phyloP scores from a whole-genome alignment of 2,797 vertebrate species.

The Chaunax sp. region DNA sequence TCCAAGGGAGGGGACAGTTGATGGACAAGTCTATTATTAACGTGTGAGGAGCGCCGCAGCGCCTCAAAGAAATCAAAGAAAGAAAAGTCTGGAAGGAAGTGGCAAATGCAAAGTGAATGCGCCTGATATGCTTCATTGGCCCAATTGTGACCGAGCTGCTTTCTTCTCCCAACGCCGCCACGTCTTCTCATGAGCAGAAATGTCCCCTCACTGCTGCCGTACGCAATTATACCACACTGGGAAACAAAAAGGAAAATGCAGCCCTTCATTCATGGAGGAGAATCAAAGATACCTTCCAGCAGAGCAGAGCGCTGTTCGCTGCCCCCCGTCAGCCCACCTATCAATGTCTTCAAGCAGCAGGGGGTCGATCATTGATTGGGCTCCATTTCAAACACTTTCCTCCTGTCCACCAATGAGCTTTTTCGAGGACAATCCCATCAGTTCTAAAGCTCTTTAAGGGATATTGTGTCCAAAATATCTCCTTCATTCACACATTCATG shows the following conservation, averaged over 20 bases:
- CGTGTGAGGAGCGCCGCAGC: slow-evolving; percentile 72
- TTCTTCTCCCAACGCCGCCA: slow-evolving; percentile 43
- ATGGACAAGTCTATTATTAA: slow-evolving; percentile 87
- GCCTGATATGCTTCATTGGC: slow-evolving; percentile 79
- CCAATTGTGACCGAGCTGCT: slow-evolving; percentile 77
- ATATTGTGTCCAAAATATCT: background rate
- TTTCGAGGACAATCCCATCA: too few relatives aligned
- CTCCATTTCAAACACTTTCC: slow-evolving; percentile 51
- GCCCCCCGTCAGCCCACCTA: slow-evolving; percentile 32
- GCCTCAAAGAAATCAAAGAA: slow-evolving; percentile 81
- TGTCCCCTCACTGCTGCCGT: background rate
- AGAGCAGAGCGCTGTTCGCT: slow-evolving; percentile 15
- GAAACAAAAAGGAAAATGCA: slow-evolving; percentile 37
- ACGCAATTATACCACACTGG: slow-evolving; percentile 38
- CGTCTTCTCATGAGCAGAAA: slow-evolving; percentile 28
- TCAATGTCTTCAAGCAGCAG: slow-evolving; percentile 34
- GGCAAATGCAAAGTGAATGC: slow-evolving; percentile 79
- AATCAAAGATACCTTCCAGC: slow-evolving; percentile 55
- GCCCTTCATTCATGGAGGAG: slow-evolving; percentile 51
- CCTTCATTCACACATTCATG: background rate
- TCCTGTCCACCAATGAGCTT: slow-evolving; percentile 25
- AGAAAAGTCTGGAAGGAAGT: slow-evolving; percentile 79
- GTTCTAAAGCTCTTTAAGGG: too few relatives aligned
- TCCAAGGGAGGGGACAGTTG: slow-evolving; percentile 82
- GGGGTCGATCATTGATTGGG: slow-evolving; percentile 20